These are phyloP conservation scores for Camelus dromedarius DNA, from an alignment of 2,113 vertebrate genomes.

Conservation along the genomic window DNA sequence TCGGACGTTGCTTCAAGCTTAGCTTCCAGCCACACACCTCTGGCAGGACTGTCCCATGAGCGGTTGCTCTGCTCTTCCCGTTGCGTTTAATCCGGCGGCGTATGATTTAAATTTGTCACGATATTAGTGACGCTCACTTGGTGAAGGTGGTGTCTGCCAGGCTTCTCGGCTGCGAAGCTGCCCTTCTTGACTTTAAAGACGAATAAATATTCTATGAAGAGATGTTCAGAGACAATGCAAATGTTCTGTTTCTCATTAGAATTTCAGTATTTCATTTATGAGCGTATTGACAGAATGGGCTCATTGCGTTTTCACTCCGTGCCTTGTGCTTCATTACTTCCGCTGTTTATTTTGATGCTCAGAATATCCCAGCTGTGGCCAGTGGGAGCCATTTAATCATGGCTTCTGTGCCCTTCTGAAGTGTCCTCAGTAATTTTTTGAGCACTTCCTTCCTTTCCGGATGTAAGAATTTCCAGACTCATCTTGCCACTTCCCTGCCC, in stretches of 20 bases:
- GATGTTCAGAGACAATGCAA: background rate
- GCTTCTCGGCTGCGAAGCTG: background rate
- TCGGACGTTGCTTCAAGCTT: background rate
- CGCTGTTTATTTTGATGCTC: background rate
- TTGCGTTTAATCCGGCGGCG: background rate
- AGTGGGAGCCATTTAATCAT: background rate
- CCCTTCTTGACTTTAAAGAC: background rate
- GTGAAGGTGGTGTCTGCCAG: background rate
- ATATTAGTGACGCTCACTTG: fast-evolving
- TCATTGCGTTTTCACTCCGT: fast-evolving
- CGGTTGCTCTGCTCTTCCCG: background rate
- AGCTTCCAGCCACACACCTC: fast-evolving
- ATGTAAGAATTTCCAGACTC: background rate
- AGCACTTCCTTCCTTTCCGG: background rate
- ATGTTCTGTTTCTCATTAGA: background rate
- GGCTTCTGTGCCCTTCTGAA: background rate
- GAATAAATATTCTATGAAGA: background rate
- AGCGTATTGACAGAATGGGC: background rate
- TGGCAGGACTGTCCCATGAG: background rate
- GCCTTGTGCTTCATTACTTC: background rate
- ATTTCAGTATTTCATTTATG: background rate
- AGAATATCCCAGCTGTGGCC: background rate
- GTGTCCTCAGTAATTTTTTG: background rate
- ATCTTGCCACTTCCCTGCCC: background rate
- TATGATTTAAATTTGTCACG: background rate